Percentiles rank a stretch among this genome's conserved stretches.
These are phyloP conservation scores for Euura lappo DNA, from an alignment of 1,140 invertebrate genomes.

Conservation along the genomic window DNA sequence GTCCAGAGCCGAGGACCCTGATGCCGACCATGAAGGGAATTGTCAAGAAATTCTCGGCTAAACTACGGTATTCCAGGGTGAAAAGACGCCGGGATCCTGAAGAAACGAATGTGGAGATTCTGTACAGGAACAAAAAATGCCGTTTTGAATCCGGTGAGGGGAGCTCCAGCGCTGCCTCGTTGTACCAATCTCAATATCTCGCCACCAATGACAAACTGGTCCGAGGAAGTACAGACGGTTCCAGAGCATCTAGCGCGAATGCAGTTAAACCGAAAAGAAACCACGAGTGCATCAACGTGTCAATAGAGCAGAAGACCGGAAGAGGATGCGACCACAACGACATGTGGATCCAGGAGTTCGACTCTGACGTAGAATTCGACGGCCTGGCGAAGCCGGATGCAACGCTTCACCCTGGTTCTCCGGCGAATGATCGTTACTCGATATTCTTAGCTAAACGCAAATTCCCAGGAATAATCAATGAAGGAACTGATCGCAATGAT, in stretches of 20 bases:
- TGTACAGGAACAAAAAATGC: not conserved
- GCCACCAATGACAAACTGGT: not conserved
- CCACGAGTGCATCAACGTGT: not conserved
- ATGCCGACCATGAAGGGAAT: not conserved
- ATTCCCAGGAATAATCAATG: not conserved
- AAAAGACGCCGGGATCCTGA: not conserved
- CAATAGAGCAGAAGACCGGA: not conserved
- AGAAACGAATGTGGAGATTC: not conserved
- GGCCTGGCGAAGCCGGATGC: not conserved
- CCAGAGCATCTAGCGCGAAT: not conserved
- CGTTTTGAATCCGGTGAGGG: not conserved
- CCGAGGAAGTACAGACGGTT: not conserved
- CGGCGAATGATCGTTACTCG: not conserved
- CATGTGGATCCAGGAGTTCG: conserved; percentile 10
- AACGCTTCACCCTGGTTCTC: not conserved
- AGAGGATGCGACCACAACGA: not conserved
- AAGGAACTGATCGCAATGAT: not conserved
- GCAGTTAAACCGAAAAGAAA: conserved; percentile 1
- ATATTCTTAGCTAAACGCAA: not conserved
- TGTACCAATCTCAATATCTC: not conserved
- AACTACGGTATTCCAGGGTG: not conserved
- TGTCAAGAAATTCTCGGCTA: not conserved
- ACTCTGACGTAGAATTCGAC: conserved; percentile 8
- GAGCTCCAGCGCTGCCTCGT: not conserved
- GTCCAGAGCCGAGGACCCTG: not conserved